Conservation (phyloP, 2,113 vertebrate genomes). For the Ariopsis seemanni region DNA sequence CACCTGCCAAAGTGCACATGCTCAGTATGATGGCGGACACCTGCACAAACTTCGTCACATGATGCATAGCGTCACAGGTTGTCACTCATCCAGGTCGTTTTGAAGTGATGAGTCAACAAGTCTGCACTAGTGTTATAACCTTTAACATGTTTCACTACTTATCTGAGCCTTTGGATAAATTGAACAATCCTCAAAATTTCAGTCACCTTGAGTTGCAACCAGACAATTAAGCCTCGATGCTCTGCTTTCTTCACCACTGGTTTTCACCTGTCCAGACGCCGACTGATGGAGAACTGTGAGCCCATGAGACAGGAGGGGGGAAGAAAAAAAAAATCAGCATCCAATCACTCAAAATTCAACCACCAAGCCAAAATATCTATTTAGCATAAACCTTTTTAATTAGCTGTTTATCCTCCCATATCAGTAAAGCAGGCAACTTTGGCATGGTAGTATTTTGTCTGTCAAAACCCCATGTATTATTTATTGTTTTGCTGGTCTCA, state of each 20-base stretch:
- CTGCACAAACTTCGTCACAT: not conserved
- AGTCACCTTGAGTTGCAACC: not conserved
- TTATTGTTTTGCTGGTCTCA: conserved; percentile 29
- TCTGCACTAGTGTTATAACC: not conserved
- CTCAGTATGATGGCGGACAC: not conserved
- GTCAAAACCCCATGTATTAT: conserved; percentile 43
- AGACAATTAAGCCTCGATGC: not conserved
- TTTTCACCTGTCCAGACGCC: too few relatives aligned
- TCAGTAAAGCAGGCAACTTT: conserved; percentile 19
- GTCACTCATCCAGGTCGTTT: not conserved
- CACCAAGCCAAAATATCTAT: conserved; percentile 9
- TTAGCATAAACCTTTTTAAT: conserved; percentile 45
- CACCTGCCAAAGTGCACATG: not conserved
- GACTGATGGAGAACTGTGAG: not conserved
- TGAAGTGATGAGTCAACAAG: not conserved
- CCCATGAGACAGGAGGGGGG: not conserved
- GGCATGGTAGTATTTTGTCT: not conserved
- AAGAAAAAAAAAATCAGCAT: not conserved
- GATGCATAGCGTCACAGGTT: not conserved
- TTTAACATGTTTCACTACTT: not conserved
- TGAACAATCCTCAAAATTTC: not conserved
- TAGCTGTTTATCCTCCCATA: conserved; percentile 31
- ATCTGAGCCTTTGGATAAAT: not conserved
- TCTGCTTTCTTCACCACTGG: not conserved
- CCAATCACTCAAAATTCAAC: not conserved